phyloP scores from a whole-genome alignment of 2,113 vertebrate genomes.

The Scomber scombrus region DNA sequence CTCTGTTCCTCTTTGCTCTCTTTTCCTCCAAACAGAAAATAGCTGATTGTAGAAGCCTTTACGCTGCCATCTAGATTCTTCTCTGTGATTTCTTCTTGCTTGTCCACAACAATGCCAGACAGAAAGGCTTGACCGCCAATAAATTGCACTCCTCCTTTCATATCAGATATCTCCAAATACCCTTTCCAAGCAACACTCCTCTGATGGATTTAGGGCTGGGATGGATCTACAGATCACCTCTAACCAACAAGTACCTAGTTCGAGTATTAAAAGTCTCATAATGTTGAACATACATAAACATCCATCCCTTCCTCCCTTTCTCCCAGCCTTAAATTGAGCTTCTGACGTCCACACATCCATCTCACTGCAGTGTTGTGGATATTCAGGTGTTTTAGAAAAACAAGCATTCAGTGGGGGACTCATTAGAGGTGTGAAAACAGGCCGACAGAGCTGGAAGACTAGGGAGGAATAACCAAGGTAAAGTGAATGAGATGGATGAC shows the following conservation, averaged over 20 bases:
- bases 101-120: not conserved
- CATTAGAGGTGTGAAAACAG: slow-evolving; percentile 71
- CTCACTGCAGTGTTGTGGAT: slow-evolving; percentile 23
- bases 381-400: slow-evolving; percentile 58
- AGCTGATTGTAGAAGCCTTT: not conserved
- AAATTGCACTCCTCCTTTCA: slow-evolving; percentile 12
- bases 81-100: not conserved
- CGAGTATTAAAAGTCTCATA: slow-evolving; percentile 55
- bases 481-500: slow-evolving; percentile 64
- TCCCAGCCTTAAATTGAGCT: slow-evolving; percentile 51
- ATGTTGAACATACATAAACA: slow-evolving; percentile 38
- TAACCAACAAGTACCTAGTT: slow-evolving; percentile 40
- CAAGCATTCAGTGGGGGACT: slow-evolving; percentile 73
- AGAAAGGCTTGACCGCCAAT: slow-evolving; percentile 17
- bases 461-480: slow-evolving; percentile 30
- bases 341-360: slow-evolving; percentile 35
- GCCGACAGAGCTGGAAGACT: slow-evolving; percentile 31
- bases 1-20: not conserved
- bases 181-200: slow-evolving; percentile 29
- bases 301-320: slow-evolving; percentile 17
- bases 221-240: slow-evolving; percentile 47
- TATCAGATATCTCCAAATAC: slow-evolving; percentile 7
- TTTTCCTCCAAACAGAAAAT: slow-evolving; percentile 17
- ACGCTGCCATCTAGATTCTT: slow-evolving; percentile 3
- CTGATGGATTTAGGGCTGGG: slow-evolving; percentile 55